Percentiles rank a stretch among this genome's conserved stretches.
These are phyloP conservation scores for Daktulosphaira vitifoliae DNA, from an alignment of 1,140 invertebrate genomes.

Conservation along the genomic window DNA sequence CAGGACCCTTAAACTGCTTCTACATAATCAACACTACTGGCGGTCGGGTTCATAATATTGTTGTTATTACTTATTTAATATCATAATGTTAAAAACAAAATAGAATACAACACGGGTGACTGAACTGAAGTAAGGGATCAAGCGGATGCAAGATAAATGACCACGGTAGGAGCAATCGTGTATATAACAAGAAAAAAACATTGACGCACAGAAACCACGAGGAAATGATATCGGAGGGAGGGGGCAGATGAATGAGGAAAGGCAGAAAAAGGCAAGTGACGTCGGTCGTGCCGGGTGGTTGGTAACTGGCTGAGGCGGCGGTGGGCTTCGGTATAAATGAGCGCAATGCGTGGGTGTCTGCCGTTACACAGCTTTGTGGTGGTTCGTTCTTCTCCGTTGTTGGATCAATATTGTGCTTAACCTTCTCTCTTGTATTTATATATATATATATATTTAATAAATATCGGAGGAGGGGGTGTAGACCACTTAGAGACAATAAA, in stretches of 20 bases:
- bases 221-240: neutral
- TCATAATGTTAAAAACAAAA: too few relatives aligned
- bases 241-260: neutral
- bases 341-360: conserved; percentile 26
- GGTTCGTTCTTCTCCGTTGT: conserved; percentile 5
- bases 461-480: too few relatives aligned
- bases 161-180: neutral
- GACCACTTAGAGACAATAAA: too few relatives aligned
- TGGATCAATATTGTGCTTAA: conserved; percentile 32
- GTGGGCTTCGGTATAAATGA: conserved; percentile 1
- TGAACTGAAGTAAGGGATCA: too few relatives aligned
- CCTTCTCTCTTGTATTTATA: conserved; percentile 3
- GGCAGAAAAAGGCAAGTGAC: neutral
- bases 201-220: neutral
- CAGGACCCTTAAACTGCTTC: too few relatives aligned
- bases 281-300: neutral
- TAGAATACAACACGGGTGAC: too few relatives aligned
- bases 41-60: too few relatives aligned
- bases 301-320: neutral
- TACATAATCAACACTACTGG: too few relatives aligned
- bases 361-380: conserved; percentile 1
- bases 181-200: neutral
- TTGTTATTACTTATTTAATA: too few relatives aligned
- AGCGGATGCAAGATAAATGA: too few relatives aligned
- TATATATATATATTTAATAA: too few relatives aligned